Evolutionary conservation across 2,797 vertebrate genomes (phyloP).

Genomic region (Enteromius thamalakanensis): DNA sequence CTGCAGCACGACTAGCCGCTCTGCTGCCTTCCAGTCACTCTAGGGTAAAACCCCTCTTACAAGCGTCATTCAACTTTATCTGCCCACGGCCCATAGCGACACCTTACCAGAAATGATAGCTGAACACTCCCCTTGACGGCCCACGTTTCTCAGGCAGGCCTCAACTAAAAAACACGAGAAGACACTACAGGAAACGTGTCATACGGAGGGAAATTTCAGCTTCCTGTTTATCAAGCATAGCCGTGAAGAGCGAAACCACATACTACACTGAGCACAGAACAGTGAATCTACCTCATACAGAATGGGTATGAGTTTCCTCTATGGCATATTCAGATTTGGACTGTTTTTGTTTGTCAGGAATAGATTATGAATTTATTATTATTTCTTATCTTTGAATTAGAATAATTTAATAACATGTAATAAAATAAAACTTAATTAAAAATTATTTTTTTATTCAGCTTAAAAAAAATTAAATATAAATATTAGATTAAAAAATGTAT

Average conservation of each 20-base stretch:
- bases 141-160: slow-evolving; percentile 66
- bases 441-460: too few species aligned
- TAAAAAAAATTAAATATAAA: background rate
- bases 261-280: background rate
- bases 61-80: slow-evolving; percentile 77
- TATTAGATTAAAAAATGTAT: background rate
- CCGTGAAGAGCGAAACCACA: slow-evolving; percentile 60
- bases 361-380: background rate
- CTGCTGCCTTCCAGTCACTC: slow-evolving; percentile 58
- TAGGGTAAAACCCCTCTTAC: slow-evolving; percentile 77
- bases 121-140: slow-evolving; percentile 60
- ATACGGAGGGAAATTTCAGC: slow-evolving; percentile 79
- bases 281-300: slow-evolving; percentile 16
- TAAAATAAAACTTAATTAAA: too few species aligned
- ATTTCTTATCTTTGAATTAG: background rate
- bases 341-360: background rate
- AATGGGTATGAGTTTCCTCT: background rate
- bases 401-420: background rate
- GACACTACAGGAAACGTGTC: slow-evolving; percentile 83
- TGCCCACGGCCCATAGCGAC: slow-evolving; percentile 67
- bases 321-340: background rate
- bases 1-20: slow-evolving; percentile 5
- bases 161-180: slow-evolving; percentile 55
- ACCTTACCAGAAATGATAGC: slow-evolving; percentile 68
- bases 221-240: slow-evolving; percentile 72